phyloP scores from a whole-genome alignment of 92 coral and sea anemone species.

The Parazoanthus atlanticus region DNA sequence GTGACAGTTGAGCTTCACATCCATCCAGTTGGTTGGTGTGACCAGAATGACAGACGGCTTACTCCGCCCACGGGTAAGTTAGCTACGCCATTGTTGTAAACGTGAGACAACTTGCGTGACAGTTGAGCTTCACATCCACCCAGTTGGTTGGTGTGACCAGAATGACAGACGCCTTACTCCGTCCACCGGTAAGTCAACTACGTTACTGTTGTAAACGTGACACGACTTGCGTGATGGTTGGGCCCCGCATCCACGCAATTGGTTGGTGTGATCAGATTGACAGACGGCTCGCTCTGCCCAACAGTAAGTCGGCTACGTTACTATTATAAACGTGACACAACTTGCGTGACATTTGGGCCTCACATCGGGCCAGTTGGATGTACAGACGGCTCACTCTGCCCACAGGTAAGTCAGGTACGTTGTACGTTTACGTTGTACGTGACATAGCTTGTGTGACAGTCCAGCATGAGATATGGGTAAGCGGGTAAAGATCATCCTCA shows the following conservation, averaged over 20 bases:
- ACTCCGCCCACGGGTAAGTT: slow-evolving; percentile 81
- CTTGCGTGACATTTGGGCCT: not conserved
- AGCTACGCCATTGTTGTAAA: not conserved
- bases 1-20: slow-evolving; percentile 33
- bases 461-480: not conserved
- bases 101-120: not conserved
- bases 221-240: not conserved
- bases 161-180: slow-evolving; percentile 80
- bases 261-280: slow-evolving; percentile 73
- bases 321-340: not conserved
- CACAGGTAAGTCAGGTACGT: slow-evolving; percentile 50
- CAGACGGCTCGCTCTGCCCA: slow-evolving; percentile 74
- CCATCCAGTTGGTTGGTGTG: slow-evolving; percentile 75
- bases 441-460: not conserved
- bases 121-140: slow-evolving; percentile 47
- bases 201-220: not conserved
- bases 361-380: too few species aligned
- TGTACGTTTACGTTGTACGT: not conserved
- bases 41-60: slow-evolving; percentile 68
- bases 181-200: slow-evolving; percentile 67
- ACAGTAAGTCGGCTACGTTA: slow-evolving; percentile 47
- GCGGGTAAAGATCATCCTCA: slow-evolving; percentile 1
- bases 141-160: slow-evolving; percentile 72
- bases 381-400: slow-evolving; percentile 77
- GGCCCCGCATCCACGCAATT: slow-evolving; percentile 48